A percentile compares a stretch with the other conserved stretches of the same genome.
Conservation (phyloP, 2,113 vertebrate species). For the Ciconia boyciana region DNA sequence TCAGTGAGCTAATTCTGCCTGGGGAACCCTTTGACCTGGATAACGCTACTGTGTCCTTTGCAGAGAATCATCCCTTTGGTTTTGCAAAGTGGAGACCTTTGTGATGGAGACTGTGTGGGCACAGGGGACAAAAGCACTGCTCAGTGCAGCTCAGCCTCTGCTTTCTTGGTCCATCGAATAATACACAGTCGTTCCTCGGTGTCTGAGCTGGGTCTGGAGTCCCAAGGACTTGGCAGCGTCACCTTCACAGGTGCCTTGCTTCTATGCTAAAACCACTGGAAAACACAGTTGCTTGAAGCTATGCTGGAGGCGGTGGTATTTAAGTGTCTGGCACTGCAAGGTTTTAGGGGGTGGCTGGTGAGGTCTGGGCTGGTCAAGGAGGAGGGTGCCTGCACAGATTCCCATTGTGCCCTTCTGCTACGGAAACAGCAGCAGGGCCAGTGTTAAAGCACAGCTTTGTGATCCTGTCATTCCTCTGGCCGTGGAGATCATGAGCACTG, state of each 20-base stretch:
- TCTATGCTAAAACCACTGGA: background rate
- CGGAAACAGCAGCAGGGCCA: background rate
- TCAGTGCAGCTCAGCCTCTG: background rate
- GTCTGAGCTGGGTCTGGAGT: background rate
- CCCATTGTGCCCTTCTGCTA: background rate
- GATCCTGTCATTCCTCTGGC: background rate
- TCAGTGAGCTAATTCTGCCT: background rate
- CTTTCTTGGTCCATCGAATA: background rate
- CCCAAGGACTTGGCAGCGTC: background rate
- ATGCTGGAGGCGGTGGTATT: background rate
- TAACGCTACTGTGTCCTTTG: background rate
- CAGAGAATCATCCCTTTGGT: background rate
- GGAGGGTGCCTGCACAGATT: background rate
- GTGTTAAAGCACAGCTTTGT: background rate
- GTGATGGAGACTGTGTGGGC: background rate
- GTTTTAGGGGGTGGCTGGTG: background rate
- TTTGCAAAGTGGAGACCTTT: background rate
- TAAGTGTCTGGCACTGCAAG: background rate
- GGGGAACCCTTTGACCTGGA: background rate
- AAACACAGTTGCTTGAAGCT: background rate
- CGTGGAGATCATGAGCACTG: accelerated
- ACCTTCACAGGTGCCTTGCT: background rate
- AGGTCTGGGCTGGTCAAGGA: background rate
- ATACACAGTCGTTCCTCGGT: background rate
- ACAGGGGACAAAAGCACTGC: background rate